phyloP scores from a whole-genome alignment of 2,797 vertebrate genomes.

The Antennarius maculatus region DNA sequence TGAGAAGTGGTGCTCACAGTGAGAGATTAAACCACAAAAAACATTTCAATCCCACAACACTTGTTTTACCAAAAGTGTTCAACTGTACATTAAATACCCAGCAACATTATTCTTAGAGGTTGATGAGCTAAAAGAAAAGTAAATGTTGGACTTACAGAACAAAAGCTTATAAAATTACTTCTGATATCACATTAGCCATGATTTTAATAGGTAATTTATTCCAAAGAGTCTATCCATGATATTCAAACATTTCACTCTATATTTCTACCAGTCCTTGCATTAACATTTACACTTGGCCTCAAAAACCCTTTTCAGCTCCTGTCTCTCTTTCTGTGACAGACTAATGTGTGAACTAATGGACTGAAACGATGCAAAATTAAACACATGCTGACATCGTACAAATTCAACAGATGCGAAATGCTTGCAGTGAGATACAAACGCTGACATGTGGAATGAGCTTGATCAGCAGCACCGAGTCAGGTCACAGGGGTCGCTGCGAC shows the following conservation, averaged over 20 bases:
- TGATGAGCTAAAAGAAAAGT: neutral
- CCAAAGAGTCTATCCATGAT: no score
- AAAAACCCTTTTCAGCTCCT: neutral
- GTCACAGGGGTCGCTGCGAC: constrained; percentile 22
- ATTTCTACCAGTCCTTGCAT: neutral
- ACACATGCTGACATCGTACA: constrained; percentile 1
- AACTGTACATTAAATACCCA: no score
- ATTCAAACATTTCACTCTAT: neutral
- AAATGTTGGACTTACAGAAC: neutral
- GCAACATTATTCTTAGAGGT: no score
- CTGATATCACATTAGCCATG: neutral
- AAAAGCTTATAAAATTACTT: neutral
- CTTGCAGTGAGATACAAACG: neutral
- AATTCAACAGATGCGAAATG: constrained; percentile 3
- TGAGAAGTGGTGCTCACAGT: neutral
- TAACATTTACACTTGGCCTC: neutral
- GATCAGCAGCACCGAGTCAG: constrained; percentile 4
- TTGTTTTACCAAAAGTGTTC: no score
- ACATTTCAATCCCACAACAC: no score
- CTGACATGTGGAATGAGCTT: neutral
- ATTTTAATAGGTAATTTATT: neutral
- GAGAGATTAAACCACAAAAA: no score
- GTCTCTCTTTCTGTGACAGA: neutral
- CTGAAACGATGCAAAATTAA: neutral
- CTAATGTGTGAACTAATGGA: neutral